A percentile compares a stretch with the other conserved stretches of the same genome.
phyloP scores from a whole-genome alignment of 2,113 vertebrate genomes.

The Hymenochirus boettgeri region DNA sequence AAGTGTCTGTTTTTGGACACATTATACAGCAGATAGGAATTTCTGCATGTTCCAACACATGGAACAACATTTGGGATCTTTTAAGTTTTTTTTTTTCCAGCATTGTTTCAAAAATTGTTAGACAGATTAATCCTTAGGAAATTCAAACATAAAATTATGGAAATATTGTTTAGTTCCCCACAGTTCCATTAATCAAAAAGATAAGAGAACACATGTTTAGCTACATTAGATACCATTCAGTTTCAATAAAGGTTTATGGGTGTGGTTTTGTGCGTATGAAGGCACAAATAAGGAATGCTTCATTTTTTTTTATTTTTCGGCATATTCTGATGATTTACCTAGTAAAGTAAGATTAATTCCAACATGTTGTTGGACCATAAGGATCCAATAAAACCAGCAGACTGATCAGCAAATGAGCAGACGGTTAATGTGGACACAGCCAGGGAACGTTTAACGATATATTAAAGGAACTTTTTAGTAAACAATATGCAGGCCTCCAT shows the following conservation, averaged over 20 bases:
- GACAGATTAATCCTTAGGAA: background rate
- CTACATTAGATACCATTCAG: too few relatives aligned
- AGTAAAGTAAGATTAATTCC: conserved; percentile 12
- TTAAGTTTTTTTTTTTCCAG: conserved; percentile 6
- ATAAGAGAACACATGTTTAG: background rate
- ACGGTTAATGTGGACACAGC: conserved; percentile 20
- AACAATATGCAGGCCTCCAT: conserved; percentile 13
- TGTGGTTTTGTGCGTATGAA: too few relatives aligned
- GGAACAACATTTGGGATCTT: conserved; percentile 7
- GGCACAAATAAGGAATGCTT: background rate
- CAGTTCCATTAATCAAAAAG: background rate
- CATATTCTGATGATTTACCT: conserved; percentile 6
- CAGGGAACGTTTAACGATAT: conserved; percentile 31
- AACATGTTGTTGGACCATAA: conserved; percentile 26
- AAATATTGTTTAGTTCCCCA: background rate
- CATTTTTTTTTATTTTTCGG: too few relatives aligned
- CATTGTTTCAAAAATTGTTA: background rate
- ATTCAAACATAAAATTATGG: background rate
- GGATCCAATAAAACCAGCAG: conserved; percentile 21
- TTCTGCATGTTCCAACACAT: conserved; percentile 23
- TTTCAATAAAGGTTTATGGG: too few relatives aligned
- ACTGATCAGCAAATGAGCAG: conserved; percentile 18
- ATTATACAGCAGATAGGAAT: conserved; percentile 33
- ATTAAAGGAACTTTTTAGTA: conserved; percentile 21
- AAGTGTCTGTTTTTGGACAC: conserved; percentile 37